Evolutionary conservation across 30 jellyfish, hydroid and myxozoan species (phyloP).

Genomic region (Aurelia sp.): DNA sequence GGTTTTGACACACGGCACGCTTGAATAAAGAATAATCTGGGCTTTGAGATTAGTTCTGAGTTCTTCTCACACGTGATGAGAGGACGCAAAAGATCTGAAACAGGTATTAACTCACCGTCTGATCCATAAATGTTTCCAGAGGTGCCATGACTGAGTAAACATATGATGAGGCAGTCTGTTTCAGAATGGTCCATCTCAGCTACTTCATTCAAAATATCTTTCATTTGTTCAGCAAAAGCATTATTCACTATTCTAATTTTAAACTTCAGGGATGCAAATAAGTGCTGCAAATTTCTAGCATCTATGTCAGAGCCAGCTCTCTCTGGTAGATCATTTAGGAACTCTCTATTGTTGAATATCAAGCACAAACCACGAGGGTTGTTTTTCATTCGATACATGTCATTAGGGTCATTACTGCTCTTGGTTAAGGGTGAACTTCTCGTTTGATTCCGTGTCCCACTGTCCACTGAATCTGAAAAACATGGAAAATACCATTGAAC

Average conservation of each 20-base stretch:
- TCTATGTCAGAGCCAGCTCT: slow-evolving; percentile 81
- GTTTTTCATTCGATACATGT: slow-evolving; percentile 65
- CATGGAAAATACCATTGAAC: neutral
- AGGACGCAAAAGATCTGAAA: slow-evolving; percentile 72
- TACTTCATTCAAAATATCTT: slow-evolving; percentile 34
- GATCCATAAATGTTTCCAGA: slow-evolving; percentile 77
- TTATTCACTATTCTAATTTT: slow-evolving; percentile 59
- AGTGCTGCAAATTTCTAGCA: slow-evolving; percentile 60
- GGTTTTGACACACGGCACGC: slow-evolving; percentile 75
- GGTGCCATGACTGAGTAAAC: slow-evolving; percentile 87
- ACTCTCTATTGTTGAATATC: slow-evolving; percentile 74
- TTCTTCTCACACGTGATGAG: slow-evolving; percentile 44
- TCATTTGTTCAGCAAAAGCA: slow-evolving; percentile 65
- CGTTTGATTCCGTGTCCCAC: slow-evolving; percentile 26
- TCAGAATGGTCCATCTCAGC: slow-evolving; percentile 49
- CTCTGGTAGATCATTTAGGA: slow-evolving; percentile 53
- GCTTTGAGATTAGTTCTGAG: slow-evolving; percentile 54
- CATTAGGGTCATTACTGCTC: slow-evolving; percentile 11
- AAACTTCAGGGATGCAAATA: slow-evolving; percentile 68
- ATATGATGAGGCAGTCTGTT: slow-evolving; percentile 67
- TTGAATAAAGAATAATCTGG: slow-evolving; percentile 86
- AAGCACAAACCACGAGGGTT: slow-evolving; percentile 82
- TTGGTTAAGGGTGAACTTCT: slow-evolving; percentile 32
- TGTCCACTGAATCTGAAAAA: slow-evolving; percentile 62
- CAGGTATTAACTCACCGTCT: slow-evolving; percentile 76